Base-by-base conservation (phyloP, 2,113 vertebrate genomes). In the Alethe castanea region DNA sequence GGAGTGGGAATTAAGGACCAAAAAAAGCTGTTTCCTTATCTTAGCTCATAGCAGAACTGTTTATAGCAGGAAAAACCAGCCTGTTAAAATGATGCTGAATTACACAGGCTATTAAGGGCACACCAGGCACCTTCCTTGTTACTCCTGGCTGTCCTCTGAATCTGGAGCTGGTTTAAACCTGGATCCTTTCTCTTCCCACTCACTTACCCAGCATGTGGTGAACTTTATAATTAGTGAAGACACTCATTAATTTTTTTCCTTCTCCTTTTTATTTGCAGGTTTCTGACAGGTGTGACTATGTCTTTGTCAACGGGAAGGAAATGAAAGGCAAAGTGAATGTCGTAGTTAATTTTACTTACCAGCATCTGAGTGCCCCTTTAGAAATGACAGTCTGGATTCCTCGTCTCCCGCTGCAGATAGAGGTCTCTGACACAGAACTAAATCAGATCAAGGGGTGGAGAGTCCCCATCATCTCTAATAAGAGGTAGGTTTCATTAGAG, bases 381-480 rank as follows among this genome's bases (percentile, higher is more conserved):
- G 98, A 99, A 95, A 96, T 99, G 95, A 98, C 98, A 1, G 99
- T 99, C 31, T 99, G 99, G 99, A 98, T 98, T 69, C 99, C 99
- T 57, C 98, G 97, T 42, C 98, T 99, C 23, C 99, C 99, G 0
- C 98, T 99, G 81, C 98, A 99, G 96, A 99, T 99, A 23, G 99
- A 99, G 94, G 97, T 99, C 85, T 99, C 99, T 4, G 99, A 99
- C 97, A 97, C 98, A 3, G 99, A 99, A 89, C 98, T 99, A 72
- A 99, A 98, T 96, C 99, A 99, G 97, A 99, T 99, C 97, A 99
- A 99, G 97, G 98, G 98, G 69, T 99, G 99, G 99, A 98, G 99
- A 93, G 98, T 99, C 12, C 99, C 99, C 59, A 98, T 99, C 71
- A 72, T 98, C 69, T 97, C 99, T 70, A 98, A 97, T 80, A 99